A percentile compares a stretch with the other conserved stretches of the same genome.
These are phyloP conservation scores for Anisognathus igniventris DNA, from an alignment of 2,797 vertebrate species.

Conservation along the genomic window DNA sequence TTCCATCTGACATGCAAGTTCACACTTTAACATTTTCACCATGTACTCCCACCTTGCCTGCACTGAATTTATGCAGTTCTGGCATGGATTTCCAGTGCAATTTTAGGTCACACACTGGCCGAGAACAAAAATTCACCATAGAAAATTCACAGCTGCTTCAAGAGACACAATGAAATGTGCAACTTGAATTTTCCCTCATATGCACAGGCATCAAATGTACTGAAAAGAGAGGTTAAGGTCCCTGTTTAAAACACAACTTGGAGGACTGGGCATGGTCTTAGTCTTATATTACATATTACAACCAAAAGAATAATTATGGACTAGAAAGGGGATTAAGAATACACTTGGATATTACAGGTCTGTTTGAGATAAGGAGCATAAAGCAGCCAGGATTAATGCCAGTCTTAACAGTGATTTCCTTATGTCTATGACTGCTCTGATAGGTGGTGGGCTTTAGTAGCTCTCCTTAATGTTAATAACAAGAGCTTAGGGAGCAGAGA, in stretches of 20 bases:
- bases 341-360: conserved; percentile 13
- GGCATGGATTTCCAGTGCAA: neutral
- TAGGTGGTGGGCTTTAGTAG: neutral
- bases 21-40: neutral
- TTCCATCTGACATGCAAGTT: neutral
- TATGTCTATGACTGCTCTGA: neutral
- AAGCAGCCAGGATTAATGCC: conserved; percentile 27
- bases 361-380: neutral
- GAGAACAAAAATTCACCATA: neutral
- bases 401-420: conserved; percentile 2
- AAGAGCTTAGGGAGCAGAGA: neutral
- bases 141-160: neutral
- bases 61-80: neutral
- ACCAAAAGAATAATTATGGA: conserved; percentile 9
- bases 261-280: neutral
- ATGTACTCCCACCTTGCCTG: neutral
- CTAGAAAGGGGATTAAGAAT: neutral
- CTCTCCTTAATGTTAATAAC: neutral
- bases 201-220: neutral
- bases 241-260: neutral
- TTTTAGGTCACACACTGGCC: neutral
- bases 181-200: neutral
- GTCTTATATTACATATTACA: neutral
- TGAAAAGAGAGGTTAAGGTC: neutral
- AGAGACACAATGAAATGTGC: neutral